These are phyloP conservation scores for Gallinago undulata DNA, from an alignment of 2,113 vertebrate genomes.

Conservation along the genomic window DNA sequence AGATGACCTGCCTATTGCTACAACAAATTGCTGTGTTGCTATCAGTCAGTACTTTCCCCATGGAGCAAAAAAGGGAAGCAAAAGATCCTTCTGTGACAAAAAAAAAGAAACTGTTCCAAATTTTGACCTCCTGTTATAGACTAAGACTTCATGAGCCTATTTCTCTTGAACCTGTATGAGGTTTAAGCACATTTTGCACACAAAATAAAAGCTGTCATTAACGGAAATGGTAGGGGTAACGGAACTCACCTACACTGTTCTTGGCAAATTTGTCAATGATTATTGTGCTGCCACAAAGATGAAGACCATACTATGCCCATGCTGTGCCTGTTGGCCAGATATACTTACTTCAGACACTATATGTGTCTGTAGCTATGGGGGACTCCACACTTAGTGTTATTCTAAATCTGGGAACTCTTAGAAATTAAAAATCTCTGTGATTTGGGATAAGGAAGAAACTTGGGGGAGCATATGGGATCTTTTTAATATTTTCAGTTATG, in stretches of 20 bases:
- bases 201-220: neutral
- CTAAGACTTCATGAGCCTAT: neutral
- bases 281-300: neutral
- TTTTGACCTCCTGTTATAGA: neutral
- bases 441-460: neutral
- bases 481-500: neutral
- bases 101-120: neutral
- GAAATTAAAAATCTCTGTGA: neutral
- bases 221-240: neutral
- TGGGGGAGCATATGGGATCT: neutral
- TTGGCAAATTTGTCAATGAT: neutral
- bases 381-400: neutral
- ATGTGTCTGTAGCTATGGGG: rapidly evolving
- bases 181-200: neutral
- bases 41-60: neutral
- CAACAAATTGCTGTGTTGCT: neutral
- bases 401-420: neutral
- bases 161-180: neutral
- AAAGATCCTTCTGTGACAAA: neutral
- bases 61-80: neutral
- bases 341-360: neutral
- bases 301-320: neutral
- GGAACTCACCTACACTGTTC: neutral
- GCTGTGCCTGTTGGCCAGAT: neutral
- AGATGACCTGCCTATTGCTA: neutral